Evolutionary conservation across 2,113 vertebrate species (phyloP).

Genomic region (Gobio gobio): DNA sequence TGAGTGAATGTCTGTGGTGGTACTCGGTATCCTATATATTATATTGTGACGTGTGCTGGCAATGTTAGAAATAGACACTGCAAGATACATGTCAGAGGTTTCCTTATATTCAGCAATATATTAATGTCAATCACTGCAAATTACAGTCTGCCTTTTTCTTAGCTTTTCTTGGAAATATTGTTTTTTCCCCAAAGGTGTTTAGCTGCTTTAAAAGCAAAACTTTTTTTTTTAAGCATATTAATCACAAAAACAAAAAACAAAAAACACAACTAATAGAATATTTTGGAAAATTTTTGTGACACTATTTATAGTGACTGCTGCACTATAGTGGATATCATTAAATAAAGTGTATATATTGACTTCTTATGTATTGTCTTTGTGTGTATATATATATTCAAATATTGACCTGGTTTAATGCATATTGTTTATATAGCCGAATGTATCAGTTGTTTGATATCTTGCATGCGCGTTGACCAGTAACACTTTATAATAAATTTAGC

Average conservation of each 20-base stretch:
- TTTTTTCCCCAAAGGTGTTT: neutral
- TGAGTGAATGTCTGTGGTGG: constrained; percentile 73
- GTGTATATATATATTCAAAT: neutral
- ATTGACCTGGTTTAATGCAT: neutral
- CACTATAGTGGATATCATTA: no score
- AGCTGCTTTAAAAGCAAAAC: neutral
- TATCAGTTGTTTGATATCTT: constrained; percentile 4
- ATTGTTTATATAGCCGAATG: neutral
- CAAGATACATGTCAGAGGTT: constrained; percentile 82
- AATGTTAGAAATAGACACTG: constrained; percentile 60
- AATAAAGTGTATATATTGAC: neutral
- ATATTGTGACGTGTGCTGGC: constrained; percentile 51
- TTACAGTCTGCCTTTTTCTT: constrained; percentile 14
- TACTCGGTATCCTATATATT: constrained; percentile 56
- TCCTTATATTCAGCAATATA: constrained; percentile 56
- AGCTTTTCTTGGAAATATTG: neutral
- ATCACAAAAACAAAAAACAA: neutral
- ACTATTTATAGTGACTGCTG: neutral
- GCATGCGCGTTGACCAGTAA: neutral
- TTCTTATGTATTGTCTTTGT: neutral
- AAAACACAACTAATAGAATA: neutral
- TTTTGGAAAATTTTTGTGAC: neutral
- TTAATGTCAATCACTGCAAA: constrained; percentile 4
- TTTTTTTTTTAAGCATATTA: neutral
- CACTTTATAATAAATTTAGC: constrained; percentile 21